These are phyloP conservation scores for Archocentrus centrarchus DNA, from an alignment of 2,113 vertebrate species.

Conservation along the genomic window DNA sequence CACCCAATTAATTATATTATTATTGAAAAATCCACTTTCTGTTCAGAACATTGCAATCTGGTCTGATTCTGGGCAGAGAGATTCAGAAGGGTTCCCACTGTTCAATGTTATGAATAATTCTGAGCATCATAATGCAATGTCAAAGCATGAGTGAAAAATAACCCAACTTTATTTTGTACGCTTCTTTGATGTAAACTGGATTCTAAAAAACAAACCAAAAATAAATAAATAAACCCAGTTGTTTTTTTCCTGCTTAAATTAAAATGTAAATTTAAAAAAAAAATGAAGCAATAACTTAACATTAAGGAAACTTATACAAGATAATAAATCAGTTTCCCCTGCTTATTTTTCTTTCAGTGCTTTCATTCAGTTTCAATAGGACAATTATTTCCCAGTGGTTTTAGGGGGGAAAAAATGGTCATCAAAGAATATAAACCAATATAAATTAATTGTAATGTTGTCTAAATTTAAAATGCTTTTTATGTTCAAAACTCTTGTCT, in stretches of 20 bases:
- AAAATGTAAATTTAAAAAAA: not conserved
- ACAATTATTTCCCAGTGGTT: not conserved
- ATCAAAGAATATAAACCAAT: not conserved
- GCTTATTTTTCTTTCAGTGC: not conserved
- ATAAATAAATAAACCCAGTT: too few species aligned
- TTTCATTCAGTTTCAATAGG: slow-evolving; percentile 12
- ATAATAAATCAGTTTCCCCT: not conserved
- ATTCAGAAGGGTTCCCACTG: not conserved
- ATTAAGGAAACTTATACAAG: not conserved
- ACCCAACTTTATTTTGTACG: not conserved
- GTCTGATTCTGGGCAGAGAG: not conserved
- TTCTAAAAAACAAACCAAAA: not conserved
- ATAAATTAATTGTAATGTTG: not conserved
- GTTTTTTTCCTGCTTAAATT: not conserved
- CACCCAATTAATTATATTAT: slow-evolving; percentile 32
- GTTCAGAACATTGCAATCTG: slow-evolving; percentile 15
- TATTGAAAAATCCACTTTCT: not conserved
- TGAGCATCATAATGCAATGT: not conserved
- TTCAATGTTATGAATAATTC: slow-evolving; percentile 15
- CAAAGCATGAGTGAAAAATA: not conserved
- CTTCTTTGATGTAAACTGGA: not conserved
- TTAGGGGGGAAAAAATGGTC: not conserved
- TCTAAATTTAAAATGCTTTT: not conserved
- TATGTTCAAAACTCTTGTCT: too few species aligned
- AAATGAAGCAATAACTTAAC: not conserved